Evolutionary conservation across 2,797 vertebrate species (phyloP).

Genomic region (Labroides dimidiatus): DNA sequence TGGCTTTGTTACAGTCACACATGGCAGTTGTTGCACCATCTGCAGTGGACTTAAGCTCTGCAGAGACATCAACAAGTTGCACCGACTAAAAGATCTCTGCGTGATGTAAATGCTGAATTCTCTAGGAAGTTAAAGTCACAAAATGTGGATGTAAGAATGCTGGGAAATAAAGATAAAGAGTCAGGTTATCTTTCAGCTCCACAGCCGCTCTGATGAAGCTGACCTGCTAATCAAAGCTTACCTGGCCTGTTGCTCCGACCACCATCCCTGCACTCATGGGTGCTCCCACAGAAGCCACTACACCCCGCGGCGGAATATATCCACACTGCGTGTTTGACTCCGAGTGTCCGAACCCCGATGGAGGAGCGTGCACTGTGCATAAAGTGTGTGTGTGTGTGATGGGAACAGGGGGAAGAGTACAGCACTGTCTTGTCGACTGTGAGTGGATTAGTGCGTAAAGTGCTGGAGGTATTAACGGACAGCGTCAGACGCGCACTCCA

Average conservation of each 20-base stretch:
- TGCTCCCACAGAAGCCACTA: slow-evolving; percentile 32
- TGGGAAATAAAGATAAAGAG: too few relatives aligned
- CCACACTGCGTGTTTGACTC: slow-evolving; percentile 42
- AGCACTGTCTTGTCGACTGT: slow-evolving; percentile 59
- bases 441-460: slow-evolving; percentile 80
- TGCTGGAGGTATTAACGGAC: slow-evolving; percentile 81
- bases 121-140: background rate
- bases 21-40: background rate
- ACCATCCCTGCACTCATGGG: slow-evolving; percentile 78
- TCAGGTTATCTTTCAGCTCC: background rate
- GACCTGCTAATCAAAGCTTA: slow-evolving; percentile 55
- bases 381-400: slow-evolving; percentile 19
- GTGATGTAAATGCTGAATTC: background rate
- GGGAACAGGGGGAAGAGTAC: slow-evolving; percentile 13
- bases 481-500: slow-evolving; percentile 16
- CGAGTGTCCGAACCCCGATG: slow-evolving; percentile 12
- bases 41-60: background rate
- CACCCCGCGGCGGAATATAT: slow-evolving; percentile 41
- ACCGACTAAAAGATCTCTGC: background rate
- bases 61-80: background rate
- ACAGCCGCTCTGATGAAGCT: background rate
- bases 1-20: too few relatives aligned
- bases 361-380: slow-evolving; percentile 8
- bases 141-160: fast-evolving
- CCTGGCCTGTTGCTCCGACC: slow-evolving; percentile 78